phyloP scores from a whole-genome alignment of 2,797 vertebrate species.

The Enteromius unitaeniatus region DNA sequence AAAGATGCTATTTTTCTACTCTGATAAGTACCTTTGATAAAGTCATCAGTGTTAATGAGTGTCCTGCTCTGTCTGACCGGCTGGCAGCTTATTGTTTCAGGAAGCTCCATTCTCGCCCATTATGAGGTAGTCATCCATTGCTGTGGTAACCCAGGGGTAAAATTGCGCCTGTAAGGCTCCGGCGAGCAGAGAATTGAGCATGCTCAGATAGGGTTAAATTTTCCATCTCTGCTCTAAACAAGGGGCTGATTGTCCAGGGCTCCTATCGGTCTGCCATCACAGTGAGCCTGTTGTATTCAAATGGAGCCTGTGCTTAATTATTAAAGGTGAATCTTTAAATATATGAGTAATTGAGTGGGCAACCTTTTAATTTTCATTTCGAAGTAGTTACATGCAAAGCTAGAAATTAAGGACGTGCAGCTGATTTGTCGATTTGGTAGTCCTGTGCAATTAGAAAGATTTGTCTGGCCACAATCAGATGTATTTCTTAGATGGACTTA shows the following conservation, averaged over 20 bases:
- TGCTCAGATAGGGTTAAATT: conserved; percentile 61
- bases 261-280: conserved; percentile 27
- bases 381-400: neutral
- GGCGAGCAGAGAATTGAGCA: conserved; percentile 64
- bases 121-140: conserved; percentile 73
- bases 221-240: conserved; percentile 62
- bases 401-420: neutral
- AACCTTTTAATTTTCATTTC: neutral
- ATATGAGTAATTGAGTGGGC: neutral
- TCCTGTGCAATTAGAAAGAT: neutral
- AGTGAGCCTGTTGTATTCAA: conserved; percentile 38
- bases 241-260: conserved; percentile 62
- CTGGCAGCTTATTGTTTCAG: conserved; percentile 70
- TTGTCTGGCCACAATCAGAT: neutral
- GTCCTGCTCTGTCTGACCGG: conserved; percentile 62
- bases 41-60: conserved; percentile 74
- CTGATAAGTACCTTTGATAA: conserved; percentile 72
- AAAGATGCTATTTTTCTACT: conserved; percentile 71
- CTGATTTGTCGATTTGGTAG: neutral
- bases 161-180: conserved; percentile 69
- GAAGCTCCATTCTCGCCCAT: conserved; percentile 71
- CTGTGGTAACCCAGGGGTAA: conserved; percentile 65
- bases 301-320: neutral
- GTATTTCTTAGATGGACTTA: neutral
- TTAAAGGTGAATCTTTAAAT: conserved; percentile 4